Evolutionary conservation across 2,113 vertebrate species (phyloP), one percentile per base, ranked within the genome.

Genomic region (Prunella fulvescens): DNA sequence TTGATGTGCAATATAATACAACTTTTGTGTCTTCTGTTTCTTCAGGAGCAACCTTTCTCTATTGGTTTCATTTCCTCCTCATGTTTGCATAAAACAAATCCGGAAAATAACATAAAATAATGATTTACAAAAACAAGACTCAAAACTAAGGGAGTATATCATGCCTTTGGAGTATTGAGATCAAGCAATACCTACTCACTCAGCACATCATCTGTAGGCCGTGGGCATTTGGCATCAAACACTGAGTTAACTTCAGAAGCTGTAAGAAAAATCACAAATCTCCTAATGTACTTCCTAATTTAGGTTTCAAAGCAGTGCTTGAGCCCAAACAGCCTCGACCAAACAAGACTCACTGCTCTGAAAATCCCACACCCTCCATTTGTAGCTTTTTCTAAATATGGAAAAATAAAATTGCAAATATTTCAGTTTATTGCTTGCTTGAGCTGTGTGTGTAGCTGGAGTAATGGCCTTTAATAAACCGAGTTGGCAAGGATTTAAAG

Each of bases 341-440:
- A 93, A 81, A 65, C 60, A 67, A 81, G 87, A 86, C 79, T 73
- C 29, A 2, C 76, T 78, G 88, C 96, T 91, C 94, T 83, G 81
- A 96, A 91, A 88, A 88, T 72, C 91, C 90, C 37, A 84, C 90
- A 81, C 69, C 40, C 90, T 65, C 29, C 85, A 64, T 95, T 95
- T 88, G 92, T 29, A 95, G 88, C 54, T 73, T 97, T 82, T 92
- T 64, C 91, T 97, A 80, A 96, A 95, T 66, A 90, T 39, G 84
- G 86, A 74, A 90, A 92, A 93, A 82, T 19, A 23, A 93, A 95
- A 96, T 80, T 50, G 88, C 78, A 82, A 88, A 47, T 94, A 92
- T 96, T 90, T 87, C 88, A 73, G 54, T 96, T 97, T 98, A 97
- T 97, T 98, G 97, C 97, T 97, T 96, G 78, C 76, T 96, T 28